phyloP scores from a whole-genome alignment of 2,888 invertebrate genomes.

The Gasteruption jaculator region DNA sequence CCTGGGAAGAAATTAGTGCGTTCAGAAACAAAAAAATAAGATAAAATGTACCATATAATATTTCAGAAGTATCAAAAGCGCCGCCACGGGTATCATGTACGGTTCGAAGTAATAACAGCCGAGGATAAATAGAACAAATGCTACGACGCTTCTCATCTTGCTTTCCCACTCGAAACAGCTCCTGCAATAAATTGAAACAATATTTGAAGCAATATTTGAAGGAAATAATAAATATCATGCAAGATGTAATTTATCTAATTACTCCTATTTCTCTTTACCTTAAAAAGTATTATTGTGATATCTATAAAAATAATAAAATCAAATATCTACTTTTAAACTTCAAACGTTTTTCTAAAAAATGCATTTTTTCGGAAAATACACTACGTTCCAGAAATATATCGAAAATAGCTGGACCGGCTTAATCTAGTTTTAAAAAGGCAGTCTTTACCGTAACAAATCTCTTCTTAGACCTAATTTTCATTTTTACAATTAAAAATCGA shows the following conservation, averaged over 20 bases:
- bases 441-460: no score
- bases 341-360: no score
- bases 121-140: constrained; percentile 79
- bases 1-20: no score
- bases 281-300: constrained; percentile 5
- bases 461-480: no score
- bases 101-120: constrained; percentile 92
- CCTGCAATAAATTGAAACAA: constrained; percentile 54
- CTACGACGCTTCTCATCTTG: constrained; percentile 74
- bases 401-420: no score
- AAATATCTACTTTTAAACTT: no score
- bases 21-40: no score
- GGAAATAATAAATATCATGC: constrained; percentile 10
- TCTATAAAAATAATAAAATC: constrained; percentile 3
- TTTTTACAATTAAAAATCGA: no score
- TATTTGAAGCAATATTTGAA: constrained; percentile 7
- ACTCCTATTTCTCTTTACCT: no score
- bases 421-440: no score
- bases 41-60: constrained; percentile 65
- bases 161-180: constrained; percentile 98
- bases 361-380: no score
- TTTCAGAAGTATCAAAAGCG: constrained; percentile 76
- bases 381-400: no score
- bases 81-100: constrained; percentile 85
- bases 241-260: constrained; percentile 11